Evolutionary conservation across 2,888 invertebrate species (phyloP), one percentile per base, ranked within the genome.

Genomic region (Lithophane semibrunnea): DNA sequence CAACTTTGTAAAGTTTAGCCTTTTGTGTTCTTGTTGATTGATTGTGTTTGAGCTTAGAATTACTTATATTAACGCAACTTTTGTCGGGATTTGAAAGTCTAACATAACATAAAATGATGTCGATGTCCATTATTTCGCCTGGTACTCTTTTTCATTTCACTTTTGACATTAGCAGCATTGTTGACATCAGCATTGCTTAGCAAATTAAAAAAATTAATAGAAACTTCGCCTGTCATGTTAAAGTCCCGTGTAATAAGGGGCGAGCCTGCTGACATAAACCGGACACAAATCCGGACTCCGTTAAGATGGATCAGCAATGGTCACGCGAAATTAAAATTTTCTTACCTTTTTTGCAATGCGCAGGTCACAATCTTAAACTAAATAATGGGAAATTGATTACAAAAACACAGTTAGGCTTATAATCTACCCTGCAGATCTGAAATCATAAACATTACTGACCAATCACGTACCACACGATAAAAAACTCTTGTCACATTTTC

Each of bases 1-100:
- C n/a, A 69, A 72, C 44, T 85, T 82, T 68, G 60, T 61, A 12
- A 80, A 61, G 56, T 73, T 70, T 49, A 13, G 24, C 18, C 68
- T 70, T 75, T 82, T 75, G 68, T 82, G 16, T 68, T 56, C 21
- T 47, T 24, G 44, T 66, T 70, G 80, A 84, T 65, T 83, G 84
- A 79, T 84, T 69, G 63, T 61, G 21, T 80, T 82, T 29, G 0
- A n/a, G 52, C 47, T 83, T 37, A 10, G 21, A 75, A 65, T 73
- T 52, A n/a, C 29, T 78, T 44, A 44, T 24, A 52, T 52, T 52
- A 29, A 37, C 52, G 52, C 58, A 60, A 65, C 37, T 60, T 80
- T 42, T 54, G 61, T 4, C 1, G 13, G 16, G 21, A 47, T 80
- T 61, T 13, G 2, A 13, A 61, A 71, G 21, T 42, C 13, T 37